Percentiles rank a stretch among this genome's conserved stretches.
These are phyloP conservation scores for Operophtera brumata DNA, from an alignment of 2,888 invertebrate species.

Conservation along the genomic window DNA sequence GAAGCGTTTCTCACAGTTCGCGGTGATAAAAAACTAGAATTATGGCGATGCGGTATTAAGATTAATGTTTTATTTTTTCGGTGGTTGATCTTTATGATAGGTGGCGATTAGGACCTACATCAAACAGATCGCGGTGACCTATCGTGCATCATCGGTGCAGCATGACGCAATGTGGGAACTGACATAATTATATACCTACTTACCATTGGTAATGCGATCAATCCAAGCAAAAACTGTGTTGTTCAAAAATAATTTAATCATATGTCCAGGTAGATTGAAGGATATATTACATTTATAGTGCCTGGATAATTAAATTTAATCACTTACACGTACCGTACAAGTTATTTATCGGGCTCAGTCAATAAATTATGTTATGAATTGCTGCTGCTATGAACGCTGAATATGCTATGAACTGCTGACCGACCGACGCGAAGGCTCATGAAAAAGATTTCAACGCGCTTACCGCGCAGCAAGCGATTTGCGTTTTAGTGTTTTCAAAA, in stretches of 20 bases:
- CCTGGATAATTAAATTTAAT: background rate
- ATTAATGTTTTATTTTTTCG: slow-evolving; percentile 69
- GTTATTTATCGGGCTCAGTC: background rate
- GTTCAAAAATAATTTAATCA: slow-evolving; percentile 26
- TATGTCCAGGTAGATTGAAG: slow-evolving; percentile 8
- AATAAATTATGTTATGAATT: background rate
- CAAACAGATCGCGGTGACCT: slow-evolving; percentile 64
- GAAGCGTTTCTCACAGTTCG: slow-evolving; percentile 52
- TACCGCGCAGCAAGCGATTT: background rate
- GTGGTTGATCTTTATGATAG: slow-evolving; percentile 60
- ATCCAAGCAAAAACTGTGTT: slow-evolving; percentile 39
- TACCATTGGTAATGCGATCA: slow-evolving; percentile 37
- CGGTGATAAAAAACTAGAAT: slow-evolving; percentile 44
- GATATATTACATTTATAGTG: slow-evolving; percentile 5
- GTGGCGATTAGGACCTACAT: slow-evolving; percentile 67
- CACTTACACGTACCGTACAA: background rate
- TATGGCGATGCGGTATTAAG: slow-evolving; percentile 64
- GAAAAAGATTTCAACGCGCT: slow-evolving; percentile 12
- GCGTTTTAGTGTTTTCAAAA: background rate
- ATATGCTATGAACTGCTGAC: too few species aligned
- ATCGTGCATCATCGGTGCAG: slow-evolving; percentile 47
- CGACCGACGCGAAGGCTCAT: background rate
- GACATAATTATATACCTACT: slow-evolving; percentile 36
- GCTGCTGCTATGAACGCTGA: background rate
- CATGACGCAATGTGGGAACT: slow-evolving; percentile 31